Evolutionary conservation across 2,113 vertebrate genomes (phyloP), one percentile per base, ranked within the genome.

Genomic region (Hoplias malabaricus): DNA sequence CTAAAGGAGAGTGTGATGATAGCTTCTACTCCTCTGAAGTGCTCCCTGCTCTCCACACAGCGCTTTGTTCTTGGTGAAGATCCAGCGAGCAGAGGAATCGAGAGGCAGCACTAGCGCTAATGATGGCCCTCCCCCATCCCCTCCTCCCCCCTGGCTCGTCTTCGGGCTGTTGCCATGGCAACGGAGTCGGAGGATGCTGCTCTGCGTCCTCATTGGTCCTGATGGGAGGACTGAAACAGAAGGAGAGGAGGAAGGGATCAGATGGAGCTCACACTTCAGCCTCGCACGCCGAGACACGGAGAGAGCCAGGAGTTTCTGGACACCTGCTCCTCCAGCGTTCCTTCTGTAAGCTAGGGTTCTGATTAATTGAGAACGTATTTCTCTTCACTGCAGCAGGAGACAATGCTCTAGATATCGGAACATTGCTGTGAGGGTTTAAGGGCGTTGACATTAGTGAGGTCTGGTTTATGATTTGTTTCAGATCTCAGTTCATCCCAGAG

Each of bases 21-120:
- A 40, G 59, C 77, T 77, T 81, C 81, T 73, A 67, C 79, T 79
- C 79, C 54, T 69, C 42, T 54, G 73, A 77, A 79, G 48, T 43
- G 70, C 19, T 78, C 83, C 72, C 75, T 5, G n/a, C 38, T 62
- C 75, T 75, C 71, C 54, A 57, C 57, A 16, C 19, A 19, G n/a
- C 69, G 80, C 78, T 86, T 86, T 84, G 82, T 85, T 82, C 79
- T 80, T 25, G 21, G 43, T 77, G 80, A 86, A 80, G 74, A 86
- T 82, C 70, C 59, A 73, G 67, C 29, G 29, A 61, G 68, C 54
- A 78, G 63, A 75, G 69, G 75, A 81, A 83, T 72, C 72, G 53
- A 70, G 25, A 53, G 67, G 43, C 50, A 43, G 61, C 57, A 53
- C 74, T 36, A 29, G 31, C 43, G 25, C 79, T 73, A 76, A 73